Base-by-base conservation (phyloP, 2,888 invertebrate genomes). In the Microplitis deprimator region DNA sequence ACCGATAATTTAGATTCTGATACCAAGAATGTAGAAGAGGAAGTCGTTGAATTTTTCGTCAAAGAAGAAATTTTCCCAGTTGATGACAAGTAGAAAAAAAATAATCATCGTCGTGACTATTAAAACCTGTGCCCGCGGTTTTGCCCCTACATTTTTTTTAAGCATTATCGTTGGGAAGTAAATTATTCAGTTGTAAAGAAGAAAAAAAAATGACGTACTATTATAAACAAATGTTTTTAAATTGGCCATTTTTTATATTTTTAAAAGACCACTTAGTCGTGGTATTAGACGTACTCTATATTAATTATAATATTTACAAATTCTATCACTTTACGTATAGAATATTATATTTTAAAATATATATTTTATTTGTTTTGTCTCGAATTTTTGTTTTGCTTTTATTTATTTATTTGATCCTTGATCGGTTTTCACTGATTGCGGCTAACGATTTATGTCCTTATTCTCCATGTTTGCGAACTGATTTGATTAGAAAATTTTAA, bases 1-100 rank as follows among this genome's bases (percentile, higher is more conserved):
- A 98, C 98, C n/a, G 98, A 98, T 91, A 95, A 95, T 89, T 91
- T 97, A 84, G 96, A 96, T 89, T 95, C 95, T 73, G 96, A 97
- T 87, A 92, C 93, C 73, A 93, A 93, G 85, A 97, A 97, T 90
- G 94, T 97, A 86, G 97, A 97, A 90, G 98, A 98, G 89, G 98
- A 98, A 92, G 93, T 95, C 88, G 95, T 98, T 87, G 98, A 98
- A 94, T 98, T 98, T 95, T 96, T 98, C 92, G 94, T 98, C 90
- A 98, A 98, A 93, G 97, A 98, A 92, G 98, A 98, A 93, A 93
- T 93, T 87, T 95, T 94, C 20, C 90, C 94, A 84, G 92, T 96
- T 89, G 96, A 96, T 92, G 87, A 88, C 62, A 88, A 88, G 79
- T 96, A 94, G 29, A 29, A 29, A 29, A 20, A 29, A 29, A 4